Base-by-base conservation (phyloP, 2,797 vertebrate genomes). In the Phalanger gymnotis region DNA sequence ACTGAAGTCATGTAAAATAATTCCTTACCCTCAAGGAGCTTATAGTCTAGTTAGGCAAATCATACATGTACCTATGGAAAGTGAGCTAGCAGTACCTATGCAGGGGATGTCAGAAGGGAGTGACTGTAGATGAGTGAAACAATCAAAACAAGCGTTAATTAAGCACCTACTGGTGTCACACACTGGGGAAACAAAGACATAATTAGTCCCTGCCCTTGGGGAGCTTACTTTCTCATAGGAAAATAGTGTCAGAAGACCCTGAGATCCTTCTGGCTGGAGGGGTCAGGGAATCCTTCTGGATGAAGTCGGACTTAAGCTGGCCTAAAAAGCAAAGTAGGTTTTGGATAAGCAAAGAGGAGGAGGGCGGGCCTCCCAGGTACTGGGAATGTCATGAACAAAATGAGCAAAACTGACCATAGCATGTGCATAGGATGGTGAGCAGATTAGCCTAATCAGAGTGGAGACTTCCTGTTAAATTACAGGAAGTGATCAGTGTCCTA, bases 191-290 rank as follows among this genome's bases (percentile, higher is more conserved):
- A 81, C 40, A 61, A 12, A 73, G 58, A n/a, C 61, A 73, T 16
- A 73, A 40, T 61, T 61, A 73, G 61, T 6, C 34, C 16, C 14
- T 40, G 73, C 40, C 73, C 7, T 47, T 6, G 27, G 22, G 30
- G 73, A 81, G 40, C 73, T 81, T 47, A 81, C 9, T 9, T 47
- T 81, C 73, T 81, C 40, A 47, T 27, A 81, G 22, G 40, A 81
- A 1, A 3, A 10, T 14, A 47, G 40, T 31, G 66, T 90, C 54
- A 53, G 53, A 91, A 54, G 47, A 22, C 34, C 10, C 54, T 40
- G 93, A 58, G 0, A n/a, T 61, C 0, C 0, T 9, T 0, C 4
- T 0, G 52, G 51, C 55, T 58, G 1, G 90, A 91, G 2, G 28
- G 51, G 28, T n/a, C 57, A 31, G 90, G 94, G 54, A 5, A 0